Evolutionary conservation across 1,140 invertebrate species (phyloP).

Genomic region (Trichonephila inaurata): DNA sequence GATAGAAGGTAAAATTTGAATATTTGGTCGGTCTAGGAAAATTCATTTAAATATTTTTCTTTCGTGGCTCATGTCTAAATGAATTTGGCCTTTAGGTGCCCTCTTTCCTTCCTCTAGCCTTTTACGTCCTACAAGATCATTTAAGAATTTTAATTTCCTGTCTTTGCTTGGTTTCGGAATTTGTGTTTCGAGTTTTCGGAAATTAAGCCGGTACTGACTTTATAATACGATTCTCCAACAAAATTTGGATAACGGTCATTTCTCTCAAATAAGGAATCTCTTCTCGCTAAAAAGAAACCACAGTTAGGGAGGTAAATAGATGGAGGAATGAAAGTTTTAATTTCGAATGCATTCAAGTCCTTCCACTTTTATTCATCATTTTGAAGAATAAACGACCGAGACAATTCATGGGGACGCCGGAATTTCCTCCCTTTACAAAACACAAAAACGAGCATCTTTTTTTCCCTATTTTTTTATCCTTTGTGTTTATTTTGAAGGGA

Average conservation of each 20-base stretch:
- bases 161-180: conserved; percentile 10
- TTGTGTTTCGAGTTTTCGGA: conserved; percentile 33
- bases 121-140: conserved; percentile 5
- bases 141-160: conserved; percentile 69
- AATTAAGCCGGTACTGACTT: conserved; percentile 54
- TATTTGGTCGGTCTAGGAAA: conserved; percentile 49
- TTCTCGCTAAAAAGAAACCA: background rate
- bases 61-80: conserved; percentile 63
- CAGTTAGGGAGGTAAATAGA: background rate
- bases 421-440: background rate
- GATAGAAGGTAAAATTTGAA: conserved; percentile 64
- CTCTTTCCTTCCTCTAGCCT: background rate
- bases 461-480: background rate
- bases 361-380: conserved; percentile 18
- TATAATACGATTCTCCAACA: conserved; percentile 38
- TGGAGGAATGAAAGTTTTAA: conserved; percentile 45
- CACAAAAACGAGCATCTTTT: background rate
- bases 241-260: conserved; percentile 55
- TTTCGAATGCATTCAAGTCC: conserved; percentile 34
- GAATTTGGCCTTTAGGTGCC: conserved; percentile 36
- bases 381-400: background rate
- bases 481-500: background rate
- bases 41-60: conserved; percentile 70
- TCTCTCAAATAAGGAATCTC: conserved; percentile 39
- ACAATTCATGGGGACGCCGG: background rate